Conservation (phyloP, 2,797 vertebrate species). For the Rhabdophis nuchalis region DNA sequence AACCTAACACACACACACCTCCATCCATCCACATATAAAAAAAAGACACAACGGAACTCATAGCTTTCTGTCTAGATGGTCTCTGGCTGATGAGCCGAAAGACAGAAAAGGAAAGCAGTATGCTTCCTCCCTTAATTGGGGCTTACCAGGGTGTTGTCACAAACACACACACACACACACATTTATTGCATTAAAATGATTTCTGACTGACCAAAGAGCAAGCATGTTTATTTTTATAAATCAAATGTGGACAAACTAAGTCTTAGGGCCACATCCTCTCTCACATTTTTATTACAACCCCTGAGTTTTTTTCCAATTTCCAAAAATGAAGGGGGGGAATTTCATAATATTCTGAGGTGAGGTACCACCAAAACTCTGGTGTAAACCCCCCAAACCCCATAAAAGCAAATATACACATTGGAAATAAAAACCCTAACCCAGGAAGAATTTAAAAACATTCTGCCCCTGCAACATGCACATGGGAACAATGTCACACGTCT, state of each 20-base stretch:
- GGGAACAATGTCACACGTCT: not conserved
- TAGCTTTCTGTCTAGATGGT: no score
- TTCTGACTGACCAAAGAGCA: not conserved
- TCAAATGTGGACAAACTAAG: not conserved
- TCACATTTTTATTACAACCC: not conserved
- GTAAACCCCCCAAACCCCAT: not conserved
- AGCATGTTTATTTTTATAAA: not conserved
- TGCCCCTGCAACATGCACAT: not conserved
- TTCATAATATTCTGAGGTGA: not conserved
- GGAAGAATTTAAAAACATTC: not conserved
- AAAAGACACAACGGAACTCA: no score
- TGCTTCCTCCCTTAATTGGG: no score
- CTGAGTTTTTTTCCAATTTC: not conserved
- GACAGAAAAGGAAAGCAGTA: no score
- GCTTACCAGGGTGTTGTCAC: no score
- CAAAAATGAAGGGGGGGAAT: not conserved
- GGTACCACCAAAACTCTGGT: not conserved
- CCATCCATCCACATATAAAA: no score
- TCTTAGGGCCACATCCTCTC: not conserved
- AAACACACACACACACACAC: no score
- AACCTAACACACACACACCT: no score
- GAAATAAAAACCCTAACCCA: not conserved
- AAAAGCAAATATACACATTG: not conserved
- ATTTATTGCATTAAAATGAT: not conserved
- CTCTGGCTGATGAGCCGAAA: no score